Percentiles rank a stretch among this genome's conserved stretches.
Evolutionary conservation across 2,888 invertebrate genomes (phyloP).

Genomic region (Lucinisca nassula): DNA sequence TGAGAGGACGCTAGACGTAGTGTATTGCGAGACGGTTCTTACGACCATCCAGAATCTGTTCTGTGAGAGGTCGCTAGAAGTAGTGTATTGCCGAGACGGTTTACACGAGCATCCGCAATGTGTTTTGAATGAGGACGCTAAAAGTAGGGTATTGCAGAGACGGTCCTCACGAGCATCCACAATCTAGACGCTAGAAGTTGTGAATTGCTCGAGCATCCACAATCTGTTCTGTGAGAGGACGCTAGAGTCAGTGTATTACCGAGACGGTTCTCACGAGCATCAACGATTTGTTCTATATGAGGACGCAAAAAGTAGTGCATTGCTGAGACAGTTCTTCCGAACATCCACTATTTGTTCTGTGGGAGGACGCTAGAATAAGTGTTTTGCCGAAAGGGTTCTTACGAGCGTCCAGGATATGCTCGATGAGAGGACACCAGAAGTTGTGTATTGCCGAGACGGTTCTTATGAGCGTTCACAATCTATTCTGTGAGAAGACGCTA

Average conservation of each 20-base stretch:
- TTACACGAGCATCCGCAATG: neutral
- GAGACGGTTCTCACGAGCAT: neutral
- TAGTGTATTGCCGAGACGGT: neutral
- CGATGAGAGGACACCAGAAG: neutral
- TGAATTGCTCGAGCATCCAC: neutral
- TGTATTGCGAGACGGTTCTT: neutral
- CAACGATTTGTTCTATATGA: neutral
- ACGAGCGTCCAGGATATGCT: neutral
- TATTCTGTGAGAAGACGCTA: too few relatives aligned
- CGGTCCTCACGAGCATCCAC: too few relatives aligned
- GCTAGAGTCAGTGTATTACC: neutral
- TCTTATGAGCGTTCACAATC: neutral
- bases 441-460: neutral
- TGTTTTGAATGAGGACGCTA: too few relatives aligned
- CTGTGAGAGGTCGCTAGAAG: neutral
- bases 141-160: too few relatives aligned
- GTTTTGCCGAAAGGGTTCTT: neutral
- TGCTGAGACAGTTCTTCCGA: too few relatives aligned
- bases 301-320: too few relatives aligned
- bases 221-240: neutral
- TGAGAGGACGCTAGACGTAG: too few relatives aligned
- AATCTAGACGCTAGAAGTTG: too few relatives aligned
- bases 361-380: too few relatives aligned
- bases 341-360: too few relatives aligned
- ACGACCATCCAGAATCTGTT: neutral